phyloP scores from a whole-genome alignment of 1,140 invertebrate genomes.

The Tribolium madens region DNA sequence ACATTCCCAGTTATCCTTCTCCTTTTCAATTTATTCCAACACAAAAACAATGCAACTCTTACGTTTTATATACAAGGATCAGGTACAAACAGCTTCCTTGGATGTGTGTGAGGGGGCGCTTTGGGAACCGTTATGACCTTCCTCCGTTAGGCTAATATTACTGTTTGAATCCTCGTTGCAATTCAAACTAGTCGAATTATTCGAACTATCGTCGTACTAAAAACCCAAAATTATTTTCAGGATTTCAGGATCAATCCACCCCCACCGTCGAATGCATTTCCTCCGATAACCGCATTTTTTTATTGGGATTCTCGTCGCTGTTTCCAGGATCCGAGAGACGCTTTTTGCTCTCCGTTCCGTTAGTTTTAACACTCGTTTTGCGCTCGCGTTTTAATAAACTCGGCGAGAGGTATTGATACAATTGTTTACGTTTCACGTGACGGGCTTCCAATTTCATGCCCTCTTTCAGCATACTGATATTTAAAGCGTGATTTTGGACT shows the following conservation, averaged over 20 bases:
- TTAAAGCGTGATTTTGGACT: slow-evolving; percentile 74
- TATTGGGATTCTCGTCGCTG: slow-evolving; percentile 48
- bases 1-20: slow-evolving; percentile 43
- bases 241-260: slow-evolving; percentile 41
- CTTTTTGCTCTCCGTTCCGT: slow-evolving; percentile 58
- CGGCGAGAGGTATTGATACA: slow-evolving; percentile 79
- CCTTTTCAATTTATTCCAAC: too few species aligned
- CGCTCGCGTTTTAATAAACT: slow-evolving; percentile 78
- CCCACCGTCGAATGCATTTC: slow-evolving; percentile 57
- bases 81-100: slow-evolving; percentile 56
- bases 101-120: slow-evolving; percentile 8
- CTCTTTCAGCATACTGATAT: slow-evolving; percentile 86
- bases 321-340: slow-evolving; percentile 58
- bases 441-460: slow-evolving; percentile 91
- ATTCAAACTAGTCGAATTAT: slow-evolving; percentile 58
- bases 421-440: slow-evolving; percentile 80
- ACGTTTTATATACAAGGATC: slow-evolving; percentile 44
- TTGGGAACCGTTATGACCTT: slow-evolving; percentile 28
- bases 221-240: slow-evolving; percentile 20
- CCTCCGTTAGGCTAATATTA: slow-evolving; percentile 58
- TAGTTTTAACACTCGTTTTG: slow-evolving; percentile 67
- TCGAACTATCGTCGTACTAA: slow-evolving; percentile 64
- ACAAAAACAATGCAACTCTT: not conserved
- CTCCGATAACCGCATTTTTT: slow-evolving; percentile 60
- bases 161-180: slow-evolving; percentile 64